A percentile compares a stretch with the other conserved stretches of the same genome.
These are phyloP conservation scores for Arenaria interpres DNA, from an alignment of 2,113 vertebrate species.

Conservation along the genomic window DNA sequence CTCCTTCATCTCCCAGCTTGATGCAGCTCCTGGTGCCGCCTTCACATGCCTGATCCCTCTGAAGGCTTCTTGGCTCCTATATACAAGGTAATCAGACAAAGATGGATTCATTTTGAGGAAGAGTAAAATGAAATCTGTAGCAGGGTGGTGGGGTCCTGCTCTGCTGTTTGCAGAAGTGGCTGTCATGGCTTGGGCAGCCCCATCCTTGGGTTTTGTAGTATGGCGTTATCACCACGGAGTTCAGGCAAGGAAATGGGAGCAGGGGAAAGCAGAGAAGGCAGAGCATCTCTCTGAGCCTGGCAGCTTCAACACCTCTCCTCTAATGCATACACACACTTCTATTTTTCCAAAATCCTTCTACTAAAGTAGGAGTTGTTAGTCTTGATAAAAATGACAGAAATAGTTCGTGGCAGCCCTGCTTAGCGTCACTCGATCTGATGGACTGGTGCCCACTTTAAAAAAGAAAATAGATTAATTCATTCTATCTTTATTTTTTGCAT, in stretches of 20 bases:
- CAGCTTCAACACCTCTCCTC: background rate
- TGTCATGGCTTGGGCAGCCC: background rate
- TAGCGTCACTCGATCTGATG: background rate
- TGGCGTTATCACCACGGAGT: background rate
- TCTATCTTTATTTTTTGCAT: background rate
- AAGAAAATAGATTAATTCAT: background rate
- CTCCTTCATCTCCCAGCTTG: background rate
- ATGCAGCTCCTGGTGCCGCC: background rate
- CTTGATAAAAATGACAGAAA: background rate
- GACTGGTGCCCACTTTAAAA: background rate
- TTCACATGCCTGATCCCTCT: background rate
- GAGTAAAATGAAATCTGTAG: background rate
- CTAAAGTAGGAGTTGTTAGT: background rate
- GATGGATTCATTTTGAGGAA: background rate
- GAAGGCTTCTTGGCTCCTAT: background rate
- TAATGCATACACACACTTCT: background rate
- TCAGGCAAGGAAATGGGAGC: background rate
- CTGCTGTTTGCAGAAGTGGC: background rate
- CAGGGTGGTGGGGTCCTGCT: background rate
- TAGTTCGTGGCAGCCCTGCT: background rate
- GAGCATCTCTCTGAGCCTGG: background rate
- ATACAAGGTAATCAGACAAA: background rate
- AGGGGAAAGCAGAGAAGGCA: background rate
- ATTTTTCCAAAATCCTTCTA: background rate
- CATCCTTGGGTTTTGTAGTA: background rate